Base-by-base conservation (phyloP, 2,888 invertebrate species). In the Eupithecia exiguata region DNA sequence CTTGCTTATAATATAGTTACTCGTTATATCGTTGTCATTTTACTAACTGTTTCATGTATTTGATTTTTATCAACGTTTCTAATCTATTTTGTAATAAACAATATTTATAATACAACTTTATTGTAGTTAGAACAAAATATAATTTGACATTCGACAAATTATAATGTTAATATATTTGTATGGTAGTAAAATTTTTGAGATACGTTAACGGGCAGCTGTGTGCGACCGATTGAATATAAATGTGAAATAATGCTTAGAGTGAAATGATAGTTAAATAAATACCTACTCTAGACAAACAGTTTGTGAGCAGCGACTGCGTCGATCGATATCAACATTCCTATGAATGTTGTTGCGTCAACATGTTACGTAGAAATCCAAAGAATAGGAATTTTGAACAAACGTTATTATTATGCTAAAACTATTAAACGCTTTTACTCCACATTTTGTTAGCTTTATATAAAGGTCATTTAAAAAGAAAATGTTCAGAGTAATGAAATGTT, bases 301-400 rank as follows among this genome's bases (percentile, higher is more conserved):
- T 7, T n/a, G 58, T 66, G 40, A 58, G 21, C 68, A 70, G 58
- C 69, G 66, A 53, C n/a, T 35, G 21, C 10, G 25, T 40, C 46
- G 46, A 67, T 76, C 63, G 69, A 69, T 68, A 69, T 63, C 43
- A 68, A 67, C 65, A 74, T 71, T 69, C 46, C 14, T n/a, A 12
- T 62, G 62, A 35, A 53, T 46, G 46, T 46, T 46, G 46, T 40
- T 36, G 63, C 49, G 53, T 21, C 58, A 68, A 40, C 16, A 18
- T 46, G 62, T 49, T 3, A 21, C 9, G 10, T 49, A 10, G 61
- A 21, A 35, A 62, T 35, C 88, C 90, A 89, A 90, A 89, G 82
- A 82, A 79, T 80, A 84, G 91, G 91, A 90, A 91, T 92, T 91
- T 92, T 91, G 92, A 92, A 92, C 92, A 91, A 92, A 88, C 88